Evolutionary conservation across 2,888 invertebrate species (phyloP).

Genomic region (Melanotus villosus): DNA sequence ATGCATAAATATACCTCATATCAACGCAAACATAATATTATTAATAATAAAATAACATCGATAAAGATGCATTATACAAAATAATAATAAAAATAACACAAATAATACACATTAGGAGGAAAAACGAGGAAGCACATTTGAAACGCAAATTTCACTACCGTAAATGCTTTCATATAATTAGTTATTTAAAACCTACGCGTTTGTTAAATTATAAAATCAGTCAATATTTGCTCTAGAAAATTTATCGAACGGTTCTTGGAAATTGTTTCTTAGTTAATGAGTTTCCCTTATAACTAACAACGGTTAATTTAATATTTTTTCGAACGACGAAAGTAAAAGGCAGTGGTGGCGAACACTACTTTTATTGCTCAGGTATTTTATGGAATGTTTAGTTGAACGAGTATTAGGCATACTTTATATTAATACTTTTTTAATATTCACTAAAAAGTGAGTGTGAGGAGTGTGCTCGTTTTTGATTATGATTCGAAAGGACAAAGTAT

Average conservation of each 20-base stretch:
- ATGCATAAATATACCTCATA: constrained; percentile 61
- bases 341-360: not conserved
- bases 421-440: too few relatives aligned
- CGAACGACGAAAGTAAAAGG: not conserved
- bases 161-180: constrained; percentile 13
- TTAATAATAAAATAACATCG: constrained; percentile 58
- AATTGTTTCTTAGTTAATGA: not conserved
- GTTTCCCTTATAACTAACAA: not conserved
- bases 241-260: constrained; percentile 1
- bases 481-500: too few relatives aligned
- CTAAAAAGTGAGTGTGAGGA: too few relatives aligned
- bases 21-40: constrained; percentile 59
- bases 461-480: too few relatives aligned
- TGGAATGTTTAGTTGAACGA: too few relatives aligned
- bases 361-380: not conserved
- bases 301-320: not conserved
- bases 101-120: constrained; percentile 47
- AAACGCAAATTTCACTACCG: constrained; percentile 28
- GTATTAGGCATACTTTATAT: too few relatives aligned
- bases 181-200: constrained; percentile 1
- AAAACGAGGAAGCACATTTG: constrained; percentile 56
- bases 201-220: constrained; percentile 13
- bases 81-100: constrained; percentile 34
- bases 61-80: constrained; percentile 51
- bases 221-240: constrained; percentile 11